A percentile compares a stretch with the other conserved stretches of the same genome.
Conservation (phyloP, 2,888 invertebrate species). For the Drosophila siamana region DNA sequence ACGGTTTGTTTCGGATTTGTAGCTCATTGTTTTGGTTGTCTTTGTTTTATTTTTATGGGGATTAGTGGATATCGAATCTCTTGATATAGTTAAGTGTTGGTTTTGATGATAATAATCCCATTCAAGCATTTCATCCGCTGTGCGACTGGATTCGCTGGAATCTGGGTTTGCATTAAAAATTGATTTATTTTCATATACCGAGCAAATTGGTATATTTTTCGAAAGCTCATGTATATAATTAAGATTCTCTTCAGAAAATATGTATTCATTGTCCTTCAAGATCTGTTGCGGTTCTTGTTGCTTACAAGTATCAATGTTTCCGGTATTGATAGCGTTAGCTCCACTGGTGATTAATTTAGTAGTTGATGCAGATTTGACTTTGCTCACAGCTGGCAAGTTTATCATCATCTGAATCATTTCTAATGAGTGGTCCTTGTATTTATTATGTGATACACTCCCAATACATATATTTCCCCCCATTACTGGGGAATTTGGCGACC, state of each 20-base stretch:
- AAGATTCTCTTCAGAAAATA: constrained; percentile 84
- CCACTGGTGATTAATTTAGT: constrained; percentile 2
- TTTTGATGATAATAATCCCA: constrained; percentile 71
- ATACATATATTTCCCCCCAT: constrained; percentile 20
- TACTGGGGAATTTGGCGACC: constrained; percentile 90
- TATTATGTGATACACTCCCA: constrained; percentile 47
- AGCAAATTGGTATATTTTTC: constrained; percentile 85
- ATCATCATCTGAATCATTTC: constrained; percentile 53
- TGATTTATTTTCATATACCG: constrained; percentile 85
- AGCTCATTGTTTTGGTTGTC: background rate
- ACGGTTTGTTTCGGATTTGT: constrained; percentile 9
- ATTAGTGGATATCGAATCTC: background rate
- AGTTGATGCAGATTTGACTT: background rate
- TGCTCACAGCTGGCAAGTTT: background rate
- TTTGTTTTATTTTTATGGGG: background rate
- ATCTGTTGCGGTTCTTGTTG: background rate
- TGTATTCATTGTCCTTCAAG: constrained; percentile 61
- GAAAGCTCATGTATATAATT: constrained; percentile 85
- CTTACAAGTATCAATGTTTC: constrained; percentile 9
- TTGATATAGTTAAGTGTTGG: background rate
- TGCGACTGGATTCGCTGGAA: constrained; percentile 44
- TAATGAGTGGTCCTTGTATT: constrained; percentile 50
- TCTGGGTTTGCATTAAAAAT: constrained; percentile 74
- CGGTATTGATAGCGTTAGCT: background rate
- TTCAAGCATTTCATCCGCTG: constrained; percentile 78